Evolutionary conservation across 1,140 invertebrate genomes (phyloP).

Genomic region (Diorhabda carinulata): DNA sequence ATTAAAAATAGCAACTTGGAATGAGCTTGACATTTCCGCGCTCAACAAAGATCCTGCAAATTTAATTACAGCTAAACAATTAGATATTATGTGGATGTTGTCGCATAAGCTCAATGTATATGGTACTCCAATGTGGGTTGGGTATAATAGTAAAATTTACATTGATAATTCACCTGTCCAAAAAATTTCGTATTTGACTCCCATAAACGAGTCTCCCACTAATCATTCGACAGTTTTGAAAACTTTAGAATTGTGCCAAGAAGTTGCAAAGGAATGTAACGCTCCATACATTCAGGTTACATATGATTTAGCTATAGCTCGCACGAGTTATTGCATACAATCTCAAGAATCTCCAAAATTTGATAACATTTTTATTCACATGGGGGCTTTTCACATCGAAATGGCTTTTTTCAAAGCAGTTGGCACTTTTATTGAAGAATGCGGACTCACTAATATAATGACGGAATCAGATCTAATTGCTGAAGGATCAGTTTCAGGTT

Average conservation of each 20-base stretch:
- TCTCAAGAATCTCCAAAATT: slow-evolving; percentile 33
- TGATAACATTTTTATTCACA: slow-evolving; percentile 45
- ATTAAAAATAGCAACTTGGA: slow-evolving; percentile 22
- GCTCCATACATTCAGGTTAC: slow-evolving; percentile 33
- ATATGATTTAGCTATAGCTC: slow-evolving; percentile 26
- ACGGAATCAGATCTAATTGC: slow-evolving; percentile 8
- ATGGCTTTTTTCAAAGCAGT: slow-evolving; percentile 33
- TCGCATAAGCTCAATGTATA: neutral
- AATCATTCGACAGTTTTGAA: slow-evolving; percentile 19
- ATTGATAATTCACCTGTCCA: slow-evolving; percentile 12
- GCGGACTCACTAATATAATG: slow-evolving; percentile 29
- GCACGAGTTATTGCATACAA: slow-evolving; percentile 43
- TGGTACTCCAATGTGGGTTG: slow-evolving; percentile 40
- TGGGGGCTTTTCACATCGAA: slow-evolving; percentile 45
- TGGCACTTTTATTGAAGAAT: slow-evolving; percentile 44
- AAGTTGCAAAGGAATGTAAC: slow-evolving; percentile 22
- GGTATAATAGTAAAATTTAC: slow-evolving; percentile 26
- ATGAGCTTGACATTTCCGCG: slow-evolving; percentile 18
- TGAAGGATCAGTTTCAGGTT: too few species aligned
- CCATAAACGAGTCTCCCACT: slow-evolving; percentile 28
- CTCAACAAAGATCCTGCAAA: slow-evolving; percentile 24
- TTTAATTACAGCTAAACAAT: slow-evolving; percentile 21
- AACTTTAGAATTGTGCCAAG: slow-evolving; percentile 24
- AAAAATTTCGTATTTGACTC: slow-evolving; percentile 25
- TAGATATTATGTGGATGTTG: neutral